These are phyloP conservation scores for Dipus sagitta DNA, from an alignment of 2,797 vertebrate species.

Conservation along the genomic window DNA sequence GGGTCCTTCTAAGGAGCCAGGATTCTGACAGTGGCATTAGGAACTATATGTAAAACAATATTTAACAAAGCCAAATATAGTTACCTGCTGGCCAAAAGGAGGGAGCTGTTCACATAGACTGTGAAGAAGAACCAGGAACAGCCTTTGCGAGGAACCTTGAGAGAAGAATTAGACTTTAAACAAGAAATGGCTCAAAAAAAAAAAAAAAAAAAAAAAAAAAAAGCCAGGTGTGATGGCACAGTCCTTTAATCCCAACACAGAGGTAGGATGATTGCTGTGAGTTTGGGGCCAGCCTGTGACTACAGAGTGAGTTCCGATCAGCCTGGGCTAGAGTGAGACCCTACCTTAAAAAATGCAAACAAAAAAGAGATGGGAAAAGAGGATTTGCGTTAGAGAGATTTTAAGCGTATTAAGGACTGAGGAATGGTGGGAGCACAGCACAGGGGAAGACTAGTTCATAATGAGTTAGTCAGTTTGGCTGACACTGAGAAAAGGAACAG, in stretches of 20 bases:
- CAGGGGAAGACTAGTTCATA: neutral
- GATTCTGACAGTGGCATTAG: neutral
- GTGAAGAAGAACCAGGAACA: neutral
- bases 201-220: too few species aligned
- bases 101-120: neutral
- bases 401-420: neutral
- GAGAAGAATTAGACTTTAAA: conserved; percentile 13
- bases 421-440: neutral
- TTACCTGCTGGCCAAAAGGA: neutral
- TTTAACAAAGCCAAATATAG: neutral
- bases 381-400: neutral
- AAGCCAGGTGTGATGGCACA: too few species aligned
- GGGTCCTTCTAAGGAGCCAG: neutral
- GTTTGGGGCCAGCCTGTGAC: too few species aligned
- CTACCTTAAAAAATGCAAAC: too few species aligned
- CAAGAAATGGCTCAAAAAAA: too few species aligned
- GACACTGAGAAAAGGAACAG: neutral
- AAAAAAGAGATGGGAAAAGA: neutral
- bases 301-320: too few species aligned
- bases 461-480: neutral
- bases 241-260: too few species aligned
- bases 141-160: neutral
- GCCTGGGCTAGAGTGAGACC: too few species aligned
- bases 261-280: too few species aligned
- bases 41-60: neutral